phyloP scores from a whole-genome alignment of 2,113 vertebrate genomes.

The Oncorhynchus gorbuscha region DNA sequence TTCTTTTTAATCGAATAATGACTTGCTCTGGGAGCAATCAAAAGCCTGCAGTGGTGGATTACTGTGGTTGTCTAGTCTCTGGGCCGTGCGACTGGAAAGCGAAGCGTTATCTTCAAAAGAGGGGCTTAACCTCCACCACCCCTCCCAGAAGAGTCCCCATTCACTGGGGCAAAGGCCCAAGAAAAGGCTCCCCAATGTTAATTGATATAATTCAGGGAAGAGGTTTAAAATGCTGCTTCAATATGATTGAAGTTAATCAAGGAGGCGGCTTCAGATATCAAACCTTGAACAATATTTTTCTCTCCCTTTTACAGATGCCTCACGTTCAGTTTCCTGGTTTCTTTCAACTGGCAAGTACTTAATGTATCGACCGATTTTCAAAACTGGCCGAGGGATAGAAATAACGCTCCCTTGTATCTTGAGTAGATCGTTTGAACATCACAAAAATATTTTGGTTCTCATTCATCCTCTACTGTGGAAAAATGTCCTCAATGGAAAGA shows the following conservation, averaged over 20 bases:
- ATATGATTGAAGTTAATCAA: slow-evolving; percentile 32
- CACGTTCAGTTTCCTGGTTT: slow-evolving; percentile 17
- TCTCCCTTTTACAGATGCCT: slow-evolving; percentile 1
- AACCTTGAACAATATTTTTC: neutral
- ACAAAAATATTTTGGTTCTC: slow-evolving; percentile 60
- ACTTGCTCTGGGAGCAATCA: slow-evolving; percentile 54
- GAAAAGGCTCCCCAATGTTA: slow-evolving; percentile 37
- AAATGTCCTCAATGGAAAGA: slow-evolving; percentile 51
- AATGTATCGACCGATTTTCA: slow-evolving; percentile 25
- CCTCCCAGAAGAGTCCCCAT: slow-evolving; percentile 34
- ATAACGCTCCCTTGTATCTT: slow-evolving; percentile 26
- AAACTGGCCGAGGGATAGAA: slow-evolving; percentile 36
- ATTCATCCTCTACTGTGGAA: slow-evolving; percentile 43
- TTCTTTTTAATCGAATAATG: slow-evolving; percentile 50
- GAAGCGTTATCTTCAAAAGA: slow-evolving; percentile 63
- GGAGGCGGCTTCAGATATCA: slow-evolving; percentile 21
- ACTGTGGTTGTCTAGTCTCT: slow-evolving; percentile 52
- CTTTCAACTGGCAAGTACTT: neutral
- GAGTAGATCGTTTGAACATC: slow-evolving; percentile 38
- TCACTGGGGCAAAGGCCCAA: slow-evolving; percentile 23
- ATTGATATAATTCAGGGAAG: slow-evolving; percentile 50
- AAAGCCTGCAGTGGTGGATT: slow-evolving; percentile 59
- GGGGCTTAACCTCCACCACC: slow-evolving; percentile 55
- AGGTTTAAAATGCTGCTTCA: slow-evolving; percentile 29
- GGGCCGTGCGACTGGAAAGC: slow-evolving; percentile 45